Percentiles rank a stretch among this genome's conserved stretches.
Conservation (phyloP, 2,888 invertebrate genomes). For the Pristionchus fissidentatus region DNA sequence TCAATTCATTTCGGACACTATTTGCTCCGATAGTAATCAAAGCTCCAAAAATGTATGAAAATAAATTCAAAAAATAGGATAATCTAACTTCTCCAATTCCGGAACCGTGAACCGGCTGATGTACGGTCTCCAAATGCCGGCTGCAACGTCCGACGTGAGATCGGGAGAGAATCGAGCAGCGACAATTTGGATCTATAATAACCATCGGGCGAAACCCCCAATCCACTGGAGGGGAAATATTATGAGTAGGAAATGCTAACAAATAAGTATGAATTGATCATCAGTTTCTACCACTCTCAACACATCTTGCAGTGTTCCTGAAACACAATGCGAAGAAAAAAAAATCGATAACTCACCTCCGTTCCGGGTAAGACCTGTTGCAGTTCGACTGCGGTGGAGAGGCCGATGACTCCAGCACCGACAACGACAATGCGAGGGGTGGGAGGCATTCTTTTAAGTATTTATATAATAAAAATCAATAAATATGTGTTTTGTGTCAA, state of each 20-base stretch:
- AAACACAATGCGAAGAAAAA: too few species aligned
- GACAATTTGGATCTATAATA: conserved; percentile 71
- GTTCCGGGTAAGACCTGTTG: conserved; percentile 54
- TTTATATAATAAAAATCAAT: too few species aligned
- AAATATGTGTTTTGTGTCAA: too few species aligned
- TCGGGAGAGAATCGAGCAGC: conserved; percentile 74
- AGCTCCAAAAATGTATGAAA: too few species aligned
- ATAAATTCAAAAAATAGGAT: background rate
- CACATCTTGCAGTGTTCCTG: too few species aligned
- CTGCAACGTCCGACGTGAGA: conserved; percentile 75
- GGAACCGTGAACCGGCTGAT: conserved; percentile 16
- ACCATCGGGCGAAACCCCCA: too few species aligned
- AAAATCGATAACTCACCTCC: conserved; percentile 41
- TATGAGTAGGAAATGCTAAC: too few species aligned
- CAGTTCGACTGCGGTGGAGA: conserved; percentile 56
- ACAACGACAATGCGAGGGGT: conserved; percentile 52
- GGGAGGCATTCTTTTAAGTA: background rate
- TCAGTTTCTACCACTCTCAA: too few species aligned
- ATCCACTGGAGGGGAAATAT: too few species aligned
- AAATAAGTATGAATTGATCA: too few species aligned
- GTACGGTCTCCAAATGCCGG: conserved; percentile 75
- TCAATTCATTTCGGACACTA: background rate
- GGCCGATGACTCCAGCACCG: conserved; percentile 65
- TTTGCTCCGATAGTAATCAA: background rate
- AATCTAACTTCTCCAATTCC: background rate